Percentiles rank a stretch among this genome's conserved stretches.
These are phyloP conservation scores for Psittacula derbiana DNA, from an alignment of 2,797 vertebrate genomes.

Conservation along the genomic window DNA sequence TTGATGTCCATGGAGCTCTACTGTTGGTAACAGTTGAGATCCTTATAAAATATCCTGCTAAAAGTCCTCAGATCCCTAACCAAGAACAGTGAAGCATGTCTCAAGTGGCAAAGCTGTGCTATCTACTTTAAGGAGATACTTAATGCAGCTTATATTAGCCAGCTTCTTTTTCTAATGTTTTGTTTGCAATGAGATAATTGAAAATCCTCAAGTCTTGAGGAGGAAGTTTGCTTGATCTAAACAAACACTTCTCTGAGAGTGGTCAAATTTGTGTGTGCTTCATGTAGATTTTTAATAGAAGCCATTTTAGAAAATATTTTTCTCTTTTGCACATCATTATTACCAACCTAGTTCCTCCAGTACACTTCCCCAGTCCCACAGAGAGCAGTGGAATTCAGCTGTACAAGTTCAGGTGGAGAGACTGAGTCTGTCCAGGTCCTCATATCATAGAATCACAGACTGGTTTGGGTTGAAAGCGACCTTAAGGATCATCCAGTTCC, in stretches of 20 bases:
- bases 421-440: background rate
- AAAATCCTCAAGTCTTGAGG: background rate
- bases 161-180: background rate
- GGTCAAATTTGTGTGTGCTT: background rate
- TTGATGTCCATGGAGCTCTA: background rate
- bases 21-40: background rate
- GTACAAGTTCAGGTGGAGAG: background rate
- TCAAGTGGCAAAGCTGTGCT: background rate
- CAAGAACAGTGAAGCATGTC: background rate
- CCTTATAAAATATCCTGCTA: background rate
- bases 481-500: background rate
- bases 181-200: background rate
- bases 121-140: background rate
- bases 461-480: background rate
- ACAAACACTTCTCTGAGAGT: background rate
- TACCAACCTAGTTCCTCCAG: background rate
- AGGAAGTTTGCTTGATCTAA: background rate
- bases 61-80: background rate
- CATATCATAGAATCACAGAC: background rate
- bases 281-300: background rate
- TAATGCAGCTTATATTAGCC: background rate
- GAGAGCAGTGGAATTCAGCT: background rate
- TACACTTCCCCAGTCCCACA: background rate
- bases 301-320: background rate
- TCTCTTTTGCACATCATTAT: background rate